These are phyloP conservation scores for Brachionus paranguensis DNA, from an alignment of 1,140 invertebrate genomes.

Conservation along the genomic window DNA sequence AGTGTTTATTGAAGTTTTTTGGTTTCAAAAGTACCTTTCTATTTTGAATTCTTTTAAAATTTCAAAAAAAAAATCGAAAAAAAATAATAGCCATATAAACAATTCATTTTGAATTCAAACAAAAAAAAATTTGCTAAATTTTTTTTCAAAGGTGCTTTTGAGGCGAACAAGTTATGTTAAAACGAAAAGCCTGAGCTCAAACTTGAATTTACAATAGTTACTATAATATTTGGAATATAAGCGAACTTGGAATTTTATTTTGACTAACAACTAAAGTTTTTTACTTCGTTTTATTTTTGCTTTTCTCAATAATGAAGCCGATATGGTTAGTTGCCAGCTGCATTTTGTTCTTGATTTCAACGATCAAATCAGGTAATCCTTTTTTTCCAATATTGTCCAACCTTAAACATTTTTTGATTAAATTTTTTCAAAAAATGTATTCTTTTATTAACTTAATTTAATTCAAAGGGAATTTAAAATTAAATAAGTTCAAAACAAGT, in stretches of 20 bases:
- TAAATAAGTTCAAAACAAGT: no score
- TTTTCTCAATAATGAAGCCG: not conserved
- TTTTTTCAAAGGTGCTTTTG: not conserved
- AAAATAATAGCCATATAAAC: not conserved
- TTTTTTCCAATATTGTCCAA: not conserved
- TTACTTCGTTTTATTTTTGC: not conserved
- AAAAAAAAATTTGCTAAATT: not conserved
- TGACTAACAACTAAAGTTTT: not conserved
- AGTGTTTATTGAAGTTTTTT: not conserved
- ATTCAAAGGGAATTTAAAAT: no score
- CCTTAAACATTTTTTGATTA: no score
- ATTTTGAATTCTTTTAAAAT: not conserved
- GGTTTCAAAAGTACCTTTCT: not conserved
- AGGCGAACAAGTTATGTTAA: not conserved
- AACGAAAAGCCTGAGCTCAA: not conserved
- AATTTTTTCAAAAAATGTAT: no score
- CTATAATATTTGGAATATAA: not conserved
- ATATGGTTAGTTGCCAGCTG: not conserved
- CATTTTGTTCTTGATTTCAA: not conserved
- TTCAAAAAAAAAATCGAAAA: not conserved
- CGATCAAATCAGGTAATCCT: not conserved
- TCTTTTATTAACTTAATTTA: no score
- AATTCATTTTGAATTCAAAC: not conserved
- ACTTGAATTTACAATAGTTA: not conserved
- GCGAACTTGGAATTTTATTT: not conserved